Evolutionary conservation across 2,888 invertebrate species (phyloP).

Genomic region (Branchipolynoe longqiensis): DNA sequence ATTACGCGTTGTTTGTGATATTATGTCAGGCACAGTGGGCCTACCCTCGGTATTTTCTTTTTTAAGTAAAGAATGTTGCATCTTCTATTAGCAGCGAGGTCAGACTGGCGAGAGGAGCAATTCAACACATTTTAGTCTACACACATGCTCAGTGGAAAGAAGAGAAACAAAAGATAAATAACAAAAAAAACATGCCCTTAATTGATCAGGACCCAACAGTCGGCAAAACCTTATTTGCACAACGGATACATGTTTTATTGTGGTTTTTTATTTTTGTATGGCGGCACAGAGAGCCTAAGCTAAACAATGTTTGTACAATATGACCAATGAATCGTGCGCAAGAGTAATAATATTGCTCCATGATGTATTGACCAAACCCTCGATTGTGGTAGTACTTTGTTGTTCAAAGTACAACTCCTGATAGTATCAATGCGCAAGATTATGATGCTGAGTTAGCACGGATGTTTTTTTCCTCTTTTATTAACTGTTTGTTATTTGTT

Average conservation of each 20-base stretch:
- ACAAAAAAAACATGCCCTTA: too few species aligned
- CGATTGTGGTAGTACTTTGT: conserved; percentile 36
- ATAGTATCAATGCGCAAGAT: conserved; percentile 24
- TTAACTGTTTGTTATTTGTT: conserved; percentile 11
- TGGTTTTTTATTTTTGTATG: conserved; percentile 44
- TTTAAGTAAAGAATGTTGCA: too few species aligned
- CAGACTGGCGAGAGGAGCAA: neutral
- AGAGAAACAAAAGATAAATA: too few species aligned
- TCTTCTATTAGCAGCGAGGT: neutral
- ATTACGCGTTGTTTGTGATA: conserved; percentile 39
- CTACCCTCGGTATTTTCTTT: neutral
- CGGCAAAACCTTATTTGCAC: conserved; percentile 28
- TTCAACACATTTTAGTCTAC: conserved; percentile 43
- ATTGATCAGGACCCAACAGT: neutral
- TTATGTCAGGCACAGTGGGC: neutral
- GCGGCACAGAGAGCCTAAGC: conserved; percentile 13
- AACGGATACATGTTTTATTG: conserved; percentile 30
- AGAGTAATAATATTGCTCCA: neutral
- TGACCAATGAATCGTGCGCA: neutral
- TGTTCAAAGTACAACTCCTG: conserved; percentile 35
- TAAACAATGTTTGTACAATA: conserved; percentile 15
- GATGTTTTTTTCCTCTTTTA: conserved; percentile 26
- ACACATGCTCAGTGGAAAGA: too few species aligned
- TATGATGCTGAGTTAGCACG: neutral
- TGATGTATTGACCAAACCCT: conserved; percentile 23